These are phyloP conservation scores for Saxidomus purpurata DNA, from an alignment of 1,140 invertebrate species.

Conservation along the genomic window DNA sequence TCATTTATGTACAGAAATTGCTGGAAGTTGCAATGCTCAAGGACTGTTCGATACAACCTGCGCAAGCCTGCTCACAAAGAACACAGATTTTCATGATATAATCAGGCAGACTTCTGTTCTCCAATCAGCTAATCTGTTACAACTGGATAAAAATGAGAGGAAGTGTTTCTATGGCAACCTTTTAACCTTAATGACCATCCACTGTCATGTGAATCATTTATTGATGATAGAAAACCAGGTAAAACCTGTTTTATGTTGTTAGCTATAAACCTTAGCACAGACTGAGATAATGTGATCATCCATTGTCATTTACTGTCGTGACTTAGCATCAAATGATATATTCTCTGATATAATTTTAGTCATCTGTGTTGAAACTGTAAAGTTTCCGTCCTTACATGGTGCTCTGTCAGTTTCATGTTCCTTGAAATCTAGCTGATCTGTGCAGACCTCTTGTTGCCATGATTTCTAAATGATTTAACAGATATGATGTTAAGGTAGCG, in stretches of 20 bases:
- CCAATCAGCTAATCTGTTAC: conserved; percentile 76
- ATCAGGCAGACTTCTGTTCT: conserved; percentile 71
- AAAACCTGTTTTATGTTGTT: not conserved
- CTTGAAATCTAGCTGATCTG: too few species aligned
- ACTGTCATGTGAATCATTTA: conserved; percentile 64
- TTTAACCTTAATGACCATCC: conserved; percentile 83
- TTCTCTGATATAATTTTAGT: too few species aligned
- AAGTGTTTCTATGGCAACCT: conserved; percentile 84
- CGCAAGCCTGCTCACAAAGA: conserved; percentile 73
- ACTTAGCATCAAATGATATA: too few species aligned
- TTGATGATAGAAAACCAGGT: conserved; percentile 55
- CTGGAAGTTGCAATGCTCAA: conserved; percentile 73
- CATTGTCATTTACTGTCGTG: too few species aligned
- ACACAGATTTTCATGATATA: conserved; percentile 74
- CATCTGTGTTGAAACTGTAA: too few species aligned
- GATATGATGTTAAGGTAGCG: too few species aligned
- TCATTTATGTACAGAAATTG: conserved; percentile 70
- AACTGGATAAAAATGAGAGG: conserved; percentile 74
- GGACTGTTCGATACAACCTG: conserved; percentile 78
- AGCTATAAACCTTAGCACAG: too few species aligned
- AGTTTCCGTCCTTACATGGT: too few species aligned
- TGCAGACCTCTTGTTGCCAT: too few species aligned
- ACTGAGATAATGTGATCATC: too few species aligned
- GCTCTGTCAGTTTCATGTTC: too few species aligned
- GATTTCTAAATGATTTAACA: too few species aligned